phyloP scores from a whole-genome alignment of 2,113 vertebrate species.

The Seriola rivoliana region DNA sequence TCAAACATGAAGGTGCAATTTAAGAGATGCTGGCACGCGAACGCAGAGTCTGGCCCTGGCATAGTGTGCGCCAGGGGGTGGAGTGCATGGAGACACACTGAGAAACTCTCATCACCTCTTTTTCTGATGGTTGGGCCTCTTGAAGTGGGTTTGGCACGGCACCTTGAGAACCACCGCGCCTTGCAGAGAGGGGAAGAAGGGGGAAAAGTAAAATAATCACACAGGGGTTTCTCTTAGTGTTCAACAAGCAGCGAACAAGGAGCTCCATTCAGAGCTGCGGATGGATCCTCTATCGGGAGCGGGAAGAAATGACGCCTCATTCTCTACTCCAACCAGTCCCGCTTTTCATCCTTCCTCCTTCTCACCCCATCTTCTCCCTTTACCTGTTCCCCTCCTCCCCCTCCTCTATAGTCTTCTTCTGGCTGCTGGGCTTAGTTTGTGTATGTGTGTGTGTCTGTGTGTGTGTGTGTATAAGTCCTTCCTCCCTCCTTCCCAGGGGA shows the following conservation, averaged over 20 bases:
- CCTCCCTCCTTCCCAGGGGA: constrained; percentile 66
- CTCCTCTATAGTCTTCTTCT: constrained; percentile 47
- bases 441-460: constrained; percentile 32
- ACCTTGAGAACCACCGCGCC: constrained; percentile 3
- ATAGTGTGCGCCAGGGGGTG: neutral
- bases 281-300: constrained; percentile 26
- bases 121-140: constrained; percentile 38
- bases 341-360: constrained; percentile 42
- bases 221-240: constrained; percentile 17
- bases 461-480: constrained; percentile 11
- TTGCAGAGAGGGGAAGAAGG: constrained; percentile 19
- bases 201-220: constrained; percentile 55
- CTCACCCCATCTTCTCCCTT: constrained; percentile 28
- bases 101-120: constrained; percentile 47
- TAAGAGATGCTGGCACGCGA: constrained; percentile 62
- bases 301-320: constrained; percentile 22
- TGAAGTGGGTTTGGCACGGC: constrained; percentile 44
- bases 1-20: constrained; percentile 80
- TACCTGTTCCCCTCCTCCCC: neutral
- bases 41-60: constrained; percentile 27
- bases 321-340: constrained; percentile 33
- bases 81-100: constrained; percentile 2
- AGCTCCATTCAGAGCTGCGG: constrained; percentile 48
- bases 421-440: constrained; percentile 35
- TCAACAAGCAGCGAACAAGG: constrained; percentile 53